Conservation (phyloP, 2,888 invertebrate genomes). For the Marasmarcha lunaedactyla region DNA sequence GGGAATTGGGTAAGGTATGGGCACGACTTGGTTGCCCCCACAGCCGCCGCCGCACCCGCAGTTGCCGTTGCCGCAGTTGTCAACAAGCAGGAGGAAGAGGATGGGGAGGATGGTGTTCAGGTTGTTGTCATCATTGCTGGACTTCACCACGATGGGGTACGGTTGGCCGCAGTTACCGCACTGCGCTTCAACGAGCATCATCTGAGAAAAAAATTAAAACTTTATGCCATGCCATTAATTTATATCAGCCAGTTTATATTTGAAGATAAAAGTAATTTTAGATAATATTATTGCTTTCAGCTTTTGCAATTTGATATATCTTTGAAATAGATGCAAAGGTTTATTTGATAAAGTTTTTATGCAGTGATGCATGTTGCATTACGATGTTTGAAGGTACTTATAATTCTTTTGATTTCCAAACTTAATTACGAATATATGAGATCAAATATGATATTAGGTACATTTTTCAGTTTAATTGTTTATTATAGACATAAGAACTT, state of each 20-base stretch:
- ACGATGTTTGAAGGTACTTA: no score
- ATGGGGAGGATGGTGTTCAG: slow-evolving; percentile 28
- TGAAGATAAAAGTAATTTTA: neutral
- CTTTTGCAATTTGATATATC: no score
- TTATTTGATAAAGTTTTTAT: no score
- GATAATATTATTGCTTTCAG: neutral
- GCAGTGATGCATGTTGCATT: no score
- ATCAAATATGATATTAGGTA: no score
- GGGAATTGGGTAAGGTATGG: slow-evolving; percentile 33
- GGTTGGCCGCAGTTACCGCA: slow-evolving; percentile 21
- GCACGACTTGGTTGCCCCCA: slow-evolving; percentile 22
- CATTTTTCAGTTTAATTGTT: no score
- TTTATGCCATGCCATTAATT: neutral
- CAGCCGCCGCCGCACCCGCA: slow-evolving; percentile 20
- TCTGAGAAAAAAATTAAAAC: slow-evolving; percentile 17
- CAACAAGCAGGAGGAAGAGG: slow-evolving; percentile 29
- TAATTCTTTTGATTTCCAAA: no score
- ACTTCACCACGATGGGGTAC: slow-evolving; percentile 28
- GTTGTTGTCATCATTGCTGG: slow-evolving; percentile 26
- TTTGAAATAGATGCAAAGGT: no score
- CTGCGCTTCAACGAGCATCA: slow-evolving; percentile 27
- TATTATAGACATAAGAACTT: neutral
- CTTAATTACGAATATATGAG: no score
- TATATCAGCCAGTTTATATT: neutral
- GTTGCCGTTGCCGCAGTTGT: slow-evolving; percentile 15